Conservation (phyloP, 2,113 vertebrate genomes). For the Festucalex cinctus region DNA sequence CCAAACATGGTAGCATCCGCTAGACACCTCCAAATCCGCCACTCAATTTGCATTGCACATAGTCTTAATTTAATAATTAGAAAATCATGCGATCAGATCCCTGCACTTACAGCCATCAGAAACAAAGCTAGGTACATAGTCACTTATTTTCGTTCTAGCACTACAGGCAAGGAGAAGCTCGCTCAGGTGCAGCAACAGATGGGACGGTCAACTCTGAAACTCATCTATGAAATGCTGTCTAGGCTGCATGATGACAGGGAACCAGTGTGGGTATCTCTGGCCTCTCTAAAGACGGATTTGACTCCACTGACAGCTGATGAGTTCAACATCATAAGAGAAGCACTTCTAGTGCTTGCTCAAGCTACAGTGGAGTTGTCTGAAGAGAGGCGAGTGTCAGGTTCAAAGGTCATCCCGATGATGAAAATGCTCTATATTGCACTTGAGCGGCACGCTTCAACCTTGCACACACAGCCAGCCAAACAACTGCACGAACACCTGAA, state of each 20-base stretch:
- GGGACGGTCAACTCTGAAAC: too few species aligned
- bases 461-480: too few species aligned
- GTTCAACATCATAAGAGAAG: neutral
- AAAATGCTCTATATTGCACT: neutral
- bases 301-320: slow-evolving; percentile 4
- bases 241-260: neutral
- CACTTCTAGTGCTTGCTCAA: slow-evolving; percentile 2
- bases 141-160: too few species aligned
- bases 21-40: too few species aligned
- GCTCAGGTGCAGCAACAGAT: too few species aligned
- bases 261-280: neutral
- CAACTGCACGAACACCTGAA: too few species aligned
- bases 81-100: neutral
- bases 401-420: slow-evolving; percentile 3
- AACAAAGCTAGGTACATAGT: too few species aligned
- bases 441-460: neutral
- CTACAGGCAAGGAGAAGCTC: too few species aligned
- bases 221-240: too few species aligned
- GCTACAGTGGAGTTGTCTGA: neutral
- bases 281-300: slow-evolving; percentile 5
- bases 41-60: neutral
- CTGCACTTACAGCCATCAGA: too few species aligned
- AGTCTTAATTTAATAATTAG: neutral
- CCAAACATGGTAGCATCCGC: too few species aligned
- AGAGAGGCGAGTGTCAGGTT: slow-evolving; percentile 6